These are phyloP conservation scores for Jaculus jaculus DNA, from an alignment of 2,113 vertebrate genomes.

Conservation along the genomic window DNA sequence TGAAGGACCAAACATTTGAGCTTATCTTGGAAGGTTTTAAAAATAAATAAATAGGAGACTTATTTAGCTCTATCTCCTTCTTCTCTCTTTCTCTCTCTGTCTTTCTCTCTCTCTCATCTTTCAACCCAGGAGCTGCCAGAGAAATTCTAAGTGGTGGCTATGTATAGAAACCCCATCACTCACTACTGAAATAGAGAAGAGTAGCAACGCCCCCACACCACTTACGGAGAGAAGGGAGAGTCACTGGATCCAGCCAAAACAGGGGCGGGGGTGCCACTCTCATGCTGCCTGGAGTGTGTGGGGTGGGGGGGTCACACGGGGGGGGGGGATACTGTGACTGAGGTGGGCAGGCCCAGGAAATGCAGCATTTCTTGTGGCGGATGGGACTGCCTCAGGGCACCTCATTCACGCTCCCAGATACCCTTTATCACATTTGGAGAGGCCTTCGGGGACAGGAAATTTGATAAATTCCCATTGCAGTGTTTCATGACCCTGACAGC, in stretches of 20 bases:
- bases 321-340: fast-evolving
- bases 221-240: background rate
- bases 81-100: background rate
- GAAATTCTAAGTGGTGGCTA: slow-evolving; percentile 55
- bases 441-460: slow-evolving; percentile 53
- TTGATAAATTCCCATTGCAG: slow-evolving; percentile 61
- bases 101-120: slow-evolving; percentile 26
- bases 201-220: background rate
- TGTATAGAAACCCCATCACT: slow-evolving; percentile 76
- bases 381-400: background rate
- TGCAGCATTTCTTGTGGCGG: background rate
- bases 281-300: background rate
- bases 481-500: slow-evolving; percentile 33
- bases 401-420: background rate
- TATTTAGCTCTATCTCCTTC: slow-evolving; percentile 45
- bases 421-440: slow-evolving; percentile 45
- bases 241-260: background rate
- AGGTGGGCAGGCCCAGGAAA: background rate
- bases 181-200: slow-evolving; percentile 52
- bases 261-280: background rate
- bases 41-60: slow-evolving; percentile 55
- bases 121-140: slow-evolving; percentile 71
- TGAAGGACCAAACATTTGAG: slow-evolving; percentile 18
- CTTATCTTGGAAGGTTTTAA: slow-evolving; percentile 29
- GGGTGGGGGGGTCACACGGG: fast-evolving